Conservation (phyloP, 2,797 vertebrate genomes). For the Centroberyx gerrardi region DNA sequence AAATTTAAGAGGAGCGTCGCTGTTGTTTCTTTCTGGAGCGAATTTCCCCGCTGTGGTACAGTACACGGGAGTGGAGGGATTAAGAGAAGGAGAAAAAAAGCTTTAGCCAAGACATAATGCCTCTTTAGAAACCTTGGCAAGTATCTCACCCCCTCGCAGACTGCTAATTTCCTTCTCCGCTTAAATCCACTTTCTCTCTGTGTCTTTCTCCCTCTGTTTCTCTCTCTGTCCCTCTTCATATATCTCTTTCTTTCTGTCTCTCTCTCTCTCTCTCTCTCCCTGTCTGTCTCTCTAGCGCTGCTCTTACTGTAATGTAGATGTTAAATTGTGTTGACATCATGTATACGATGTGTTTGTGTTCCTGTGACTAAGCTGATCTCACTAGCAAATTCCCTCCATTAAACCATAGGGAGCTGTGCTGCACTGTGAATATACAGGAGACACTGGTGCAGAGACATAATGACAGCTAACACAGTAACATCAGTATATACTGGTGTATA, state of each 20-base stretch:
- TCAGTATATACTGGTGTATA: too few relatives aligned
- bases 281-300: not conserved
- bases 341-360: constrained; percentile 49
- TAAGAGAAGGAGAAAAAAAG: constrained; percentile 54
- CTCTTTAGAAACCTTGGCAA: constrained; percentile 64
- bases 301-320: not conserved
- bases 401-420: not conserved
- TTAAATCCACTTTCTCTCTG: constrained; percentile 40
- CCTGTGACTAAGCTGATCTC: constrained; percentile 54
- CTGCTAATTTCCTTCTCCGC: constrained; percentile 42
- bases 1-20: constrained; percentile 46
- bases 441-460: not conserved
- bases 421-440: not conserved
- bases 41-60: constrained; percentile 34
- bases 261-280: constrained; percentile 16
- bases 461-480: not conserved
- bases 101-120: constrained; percentile 59
- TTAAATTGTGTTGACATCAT: constrained; percentile 42
- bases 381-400: constrained; percentile 25
- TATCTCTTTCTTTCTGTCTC: not conserved
- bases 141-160: constrained; percentile 42
- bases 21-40: constrained; percentile 40
- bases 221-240: constrained; percentile 11
- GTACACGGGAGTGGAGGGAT: constrained; percentile 48
- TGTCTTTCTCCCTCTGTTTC: constrained; percentile 20